These are phyloP conservation scores for Capra hircus DNA, from an alignment of 2,113 vertebrate species.

Conservation along the genomic window DNA sequence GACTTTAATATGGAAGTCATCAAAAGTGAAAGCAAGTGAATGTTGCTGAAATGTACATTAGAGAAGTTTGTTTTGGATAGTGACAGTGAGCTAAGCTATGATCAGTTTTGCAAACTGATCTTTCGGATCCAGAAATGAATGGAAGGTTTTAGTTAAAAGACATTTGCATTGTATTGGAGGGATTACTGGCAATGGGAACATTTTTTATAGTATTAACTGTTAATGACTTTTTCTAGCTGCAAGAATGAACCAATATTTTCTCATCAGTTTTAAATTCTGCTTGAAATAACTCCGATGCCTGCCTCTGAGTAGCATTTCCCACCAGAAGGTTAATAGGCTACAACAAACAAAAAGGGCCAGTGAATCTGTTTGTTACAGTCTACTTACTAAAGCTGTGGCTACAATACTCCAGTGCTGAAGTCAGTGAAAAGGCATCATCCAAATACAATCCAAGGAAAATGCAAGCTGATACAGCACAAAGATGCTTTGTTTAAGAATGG, in stretches of 20 bases:
- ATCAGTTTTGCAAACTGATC: neutral
- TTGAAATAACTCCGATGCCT: conserved; percentile 49
- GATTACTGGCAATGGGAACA: neutral
- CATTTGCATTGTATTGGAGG: neutral
- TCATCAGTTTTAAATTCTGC: conserved; percentile 57
- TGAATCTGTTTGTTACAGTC: conserved; percentile 80
- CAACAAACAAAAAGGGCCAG: conserved; percentile 67
- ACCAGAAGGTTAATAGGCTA: conserved; percentile 72
- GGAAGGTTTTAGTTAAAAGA: conserved; percentile 7
- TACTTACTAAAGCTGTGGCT: conserved; percentile 72
- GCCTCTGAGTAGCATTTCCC: conserved; percentile 65
- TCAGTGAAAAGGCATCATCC: conserved; percentile 78
- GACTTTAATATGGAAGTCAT: neutral
- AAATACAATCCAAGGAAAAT: conserved; percentile 77
- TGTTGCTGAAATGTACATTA: neutral
- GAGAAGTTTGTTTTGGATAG: neutral
- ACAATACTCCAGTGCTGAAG: conserved; percentile 71
- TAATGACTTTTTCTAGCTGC: conserved; percentile 22
- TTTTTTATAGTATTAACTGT: neutral
- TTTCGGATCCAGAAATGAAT: conserved; percentile 11
- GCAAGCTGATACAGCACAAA: conserved; percentile 77
- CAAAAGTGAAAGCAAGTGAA: neutral
- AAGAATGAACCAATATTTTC: conserved; percentile 36
- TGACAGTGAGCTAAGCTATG: neutral
- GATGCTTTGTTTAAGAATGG: conserved; percentile 78